phyloP scores from a whole-genome alignment of 64 coral and sea anemone species.

The Montipora sp. region DNA sequence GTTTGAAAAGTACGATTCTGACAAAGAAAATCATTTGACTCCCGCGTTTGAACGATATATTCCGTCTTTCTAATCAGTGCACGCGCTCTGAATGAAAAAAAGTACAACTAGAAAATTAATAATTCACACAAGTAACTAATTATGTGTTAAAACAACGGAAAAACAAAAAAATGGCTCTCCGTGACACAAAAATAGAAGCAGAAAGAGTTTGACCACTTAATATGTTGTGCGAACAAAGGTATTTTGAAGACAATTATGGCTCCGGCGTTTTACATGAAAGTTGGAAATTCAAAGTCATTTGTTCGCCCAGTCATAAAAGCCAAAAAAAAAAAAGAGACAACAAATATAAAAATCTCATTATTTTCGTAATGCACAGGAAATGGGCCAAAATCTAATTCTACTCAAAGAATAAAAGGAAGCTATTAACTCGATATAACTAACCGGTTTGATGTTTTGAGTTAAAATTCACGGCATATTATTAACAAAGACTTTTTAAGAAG shows the following conservation, averaged over 20 bases:
- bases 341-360: conserved; percentile 57
- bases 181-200: conserved; percentile 14
- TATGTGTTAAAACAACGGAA: conserved; percentile 30
- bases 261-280: conserved; percentile 37
- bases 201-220: conserved; percentile 19
- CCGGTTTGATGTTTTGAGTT: conserved; percentile 55
- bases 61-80: not conserved
- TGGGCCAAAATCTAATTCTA: conserved; percentile 40
- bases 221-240: conserved; percentile 33
- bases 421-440: conserved; percentile 71
- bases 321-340: conserved; percentile 14
- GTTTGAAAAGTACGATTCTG: conserved; percentile 7
- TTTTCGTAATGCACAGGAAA: conserved; percentile 60
- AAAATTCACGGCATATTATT: conserved; percentile 10
- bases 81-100: not conserved
- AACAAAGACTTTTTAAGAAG: conserved; percentile 3
- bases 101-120: conserved; percentile 41
- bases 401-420: conserved; percentile 56
- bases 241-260: conserved; percentile 33
- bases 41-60: not conserved
- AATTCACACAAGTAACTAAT: conserved; percentile 54
- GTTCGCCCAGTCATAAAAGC: conserved; percentile 8
- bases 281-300: conserved; percentile 31
- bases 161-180: conserved; percentile 15
- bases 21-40: not conserved